Conservation (phyloP, 2,113 vertebrate genomes). For the Opisthocomus hoazin region DNA sequence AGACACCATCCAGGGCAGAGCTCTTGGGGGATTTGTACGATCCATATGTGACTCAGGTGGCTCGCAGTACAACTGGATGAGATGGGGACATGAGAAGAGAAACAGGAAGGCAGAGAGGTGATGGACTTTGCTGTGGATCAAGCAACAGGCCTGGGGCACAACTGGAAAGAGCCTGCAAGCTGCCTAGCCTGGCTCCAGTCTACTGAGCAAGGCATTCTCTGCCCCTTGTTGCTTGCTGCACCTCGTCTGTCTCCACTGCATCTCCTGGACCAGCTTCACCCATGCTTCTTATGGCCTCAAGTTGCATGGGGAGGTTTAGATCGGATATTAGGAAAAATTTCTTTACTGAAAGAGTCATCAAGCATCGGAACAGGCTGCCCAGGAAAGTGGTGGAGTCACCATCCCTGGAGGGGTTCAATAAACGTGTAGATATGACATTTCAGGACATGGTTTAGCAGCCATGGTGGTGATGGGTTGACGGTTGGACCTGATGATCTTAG, state of each 20-base stretch:
- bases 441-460: no score
- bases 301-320: no score
- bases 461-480: no score
- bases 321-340: no score
- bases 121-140: neutral
- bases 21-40: accelerated
- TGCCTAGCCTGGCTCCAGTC: neutral
- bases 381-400: no score
- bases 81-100: neutral
- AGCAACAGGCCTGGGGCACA: neutral
- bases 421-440: no score
- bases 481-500: no score
- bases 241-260: neutral
- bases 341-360: no score
- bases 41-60: neutral
- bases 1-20: neutral
- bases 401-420: no score
- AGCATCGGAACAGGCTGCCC: no score
- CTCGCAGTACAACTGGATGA: neutral
- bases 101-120: neutral
- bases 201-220: neutral
- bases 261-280: neutral
- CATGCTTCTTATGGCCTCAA: no score
- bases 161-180: neutral
- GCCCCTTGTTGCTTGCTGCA: neutral